Base-by-base conservation (phyloP, 2,113 vertebrate genomes). In the Panthera tigris region DNA sequence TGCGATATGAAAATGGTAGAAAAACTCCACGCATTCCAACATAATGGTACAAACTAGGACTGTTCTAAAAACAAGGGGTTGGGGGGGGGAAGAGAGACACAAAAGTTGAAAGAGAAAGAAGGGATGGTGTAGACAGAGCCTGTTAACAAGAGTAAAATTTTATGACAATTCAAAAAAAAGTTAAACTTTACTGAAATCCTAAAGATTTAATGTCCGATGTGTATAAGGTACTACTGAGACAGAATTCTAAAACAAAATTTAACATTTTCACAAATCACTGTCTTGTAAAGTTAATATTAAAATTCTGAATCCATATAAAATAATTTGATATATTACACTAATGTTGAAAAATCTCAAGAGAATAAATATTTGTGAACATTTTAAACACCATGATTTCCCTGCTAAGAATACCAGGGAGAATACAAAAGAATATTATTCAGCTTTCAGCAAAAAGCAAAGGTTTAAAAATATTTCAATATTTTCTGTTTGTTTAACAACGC, bases 121-220 rank as follows among this genome's bases (percentile, higher is more conserved):
- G 14, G 41, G 27, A 76, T 1, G 4, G 41, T 14, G 3, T 31
- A 29, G 13, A 94, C 7, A 45, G 27, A 94, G 89, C 74, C 23
- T 89, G 76, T 41, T 65, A 79, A 91, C 5, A 92, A 23, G 52
- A 93, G 33, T 73, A 97, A 76, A 93, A 79, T 36, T 63, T 66
- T 31, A 93, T 27, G 45, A 61, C 3, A 48, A 78, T 41, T 89
- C 76, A 27, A 93, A 97, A 97, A 97, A 97, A 5, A 74, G 18
- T 91, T 61, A 82, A 92, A 79, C 33, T 96, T 96, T 91, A 96
- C 0, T 74, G 91, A 89, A 91, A 89, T 41, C 19, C 95, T 96
- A 76, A 76, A 11, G 50, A 91, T 90, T 94, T 88, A 76, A 2
- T 63, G 15, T 25, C 39, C 85, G 16, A 78, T 36, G 13, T 91